These are phyloP conservation scores for Rhinolophus ferrumequinum DNA, from an alignment of 2,113 vertebrate genomes.

Conservation along the genomic window DNA sequence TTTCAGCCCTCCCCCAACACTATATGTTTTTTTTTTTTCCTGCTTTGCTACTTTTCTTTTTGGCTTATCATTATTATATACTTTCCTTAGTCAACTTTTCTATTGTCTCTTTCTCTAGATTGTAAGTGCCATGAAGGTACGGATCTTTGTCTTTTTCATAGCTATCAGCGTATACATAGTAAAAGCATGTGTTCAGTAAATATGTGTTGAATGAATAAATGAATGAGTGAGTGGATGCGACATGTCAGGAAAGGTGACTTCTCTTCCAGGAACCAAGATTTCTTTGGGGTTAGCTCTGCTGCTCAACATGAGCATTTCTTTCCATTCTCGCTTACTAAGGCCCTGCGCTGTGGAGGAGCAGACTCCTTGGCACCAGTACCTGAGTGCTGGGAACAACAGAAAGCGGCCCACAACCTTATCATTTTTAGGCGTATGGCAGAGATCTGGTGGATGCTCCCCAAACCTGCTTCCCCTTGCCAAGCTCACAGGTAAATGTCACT, in stretches of 20 bases:
- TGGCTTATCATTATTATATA: not conserved
- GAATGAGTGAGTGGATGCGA: not conserved
- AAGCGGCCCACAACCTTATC: not conserved
- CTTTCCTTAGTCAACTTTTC: not conserved
- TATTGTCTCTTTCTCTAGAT: not conserved
- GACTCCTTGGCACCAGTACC: not conserved
- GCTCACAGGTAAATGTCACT: not conserved
- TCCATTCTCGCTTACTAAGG: not conserved
- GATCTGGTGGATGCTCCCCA: too few species aligned
- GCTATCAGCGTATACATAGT: fast-evolving
- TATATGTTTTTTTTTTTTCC: not conserved
- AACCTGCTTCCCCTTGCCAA: not conserved
- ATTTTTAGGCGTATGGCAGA: not conserved
- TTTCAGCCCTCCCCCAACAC: not conserved
- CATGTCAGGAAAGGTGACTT: not conserved
- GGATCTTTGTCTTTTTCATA: not conserved
- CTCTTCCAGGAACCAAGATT: not conserved
- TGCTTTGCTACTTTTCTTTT: not conserved
- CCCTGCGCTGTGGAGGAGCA: not conserved
- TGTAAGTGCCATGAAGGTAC: too few species aligned
- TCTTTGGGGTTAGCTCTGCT: not conserved
- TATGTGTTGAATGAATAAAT: fast-evolving
- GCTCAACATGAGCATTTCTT: not conserved
- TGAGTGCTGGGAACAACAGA: not conserved
- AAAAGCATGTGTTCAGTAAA: not conserved